phyloP scores from a whole-genome alignment of 2,113 vertebrate genomes.

The Gambusia affinis region DNA sequence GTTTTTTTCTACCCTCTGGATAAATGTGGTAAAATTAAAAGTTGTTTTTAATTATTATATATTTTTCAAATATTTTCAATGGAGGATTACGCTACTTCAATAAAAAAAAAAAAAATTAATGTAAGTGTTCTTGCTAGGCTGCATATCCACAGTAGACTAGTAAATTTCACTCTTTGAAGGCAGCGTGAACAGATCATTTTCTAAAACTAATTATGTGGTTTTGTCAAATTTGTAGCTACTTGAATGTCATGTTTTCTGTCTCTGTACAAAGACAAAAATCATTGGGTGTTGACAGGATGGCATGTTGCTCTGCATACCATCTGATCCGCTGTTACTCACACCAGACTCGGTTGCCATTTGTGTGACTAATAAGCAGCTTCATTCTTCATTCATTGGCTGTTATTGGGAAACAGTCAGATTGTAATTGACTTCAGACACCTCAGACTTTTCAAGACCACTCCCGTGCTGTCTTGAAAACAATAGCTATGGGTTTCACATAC shows the following conservation, averaged over 20 bases:
- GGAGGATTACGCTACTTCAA: too few relatives aligned
- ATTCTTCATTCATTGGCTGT: not conserved
- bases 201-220: not conserved
- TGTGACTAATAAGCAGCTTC: conserved; percentile 32
- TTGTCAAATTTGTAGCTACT: not conserved
- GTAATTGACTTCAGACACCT: too few relatives aligned
- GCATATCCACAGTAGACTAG: not conserved
- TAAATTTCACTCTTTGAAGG: not conserved
- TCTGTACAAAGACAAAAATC: too few relatives aligned
- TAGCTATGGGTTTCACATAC: not conserved
- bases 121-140: not conserved
- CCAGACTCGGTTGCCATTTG: conserved; percentile 4
- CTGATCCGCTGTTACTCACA: conserved; percentile 22
- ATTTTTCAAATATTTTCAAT: not conserved
- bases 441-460: too few relatives aligned
- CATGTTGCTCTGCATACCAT: not conserved
- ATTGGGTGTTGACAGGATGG: not conserved
- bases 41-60: too few relatives aligned
- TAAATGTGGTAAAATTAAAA: not conserved
- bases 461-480: too few relatives aligned
- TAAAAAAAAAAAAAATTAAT: too few relatives aligned
- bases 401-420: not conserved
- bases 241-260: not conserved
- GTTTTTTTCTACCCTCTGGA: not conserved
- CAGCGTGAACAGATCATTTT: not conserved